These are phyloP conservation scores for Limnephilus auricula DNA, from an alignment of 2,888 invertebrate genomes.

Conservation along the genomic window DNA sequence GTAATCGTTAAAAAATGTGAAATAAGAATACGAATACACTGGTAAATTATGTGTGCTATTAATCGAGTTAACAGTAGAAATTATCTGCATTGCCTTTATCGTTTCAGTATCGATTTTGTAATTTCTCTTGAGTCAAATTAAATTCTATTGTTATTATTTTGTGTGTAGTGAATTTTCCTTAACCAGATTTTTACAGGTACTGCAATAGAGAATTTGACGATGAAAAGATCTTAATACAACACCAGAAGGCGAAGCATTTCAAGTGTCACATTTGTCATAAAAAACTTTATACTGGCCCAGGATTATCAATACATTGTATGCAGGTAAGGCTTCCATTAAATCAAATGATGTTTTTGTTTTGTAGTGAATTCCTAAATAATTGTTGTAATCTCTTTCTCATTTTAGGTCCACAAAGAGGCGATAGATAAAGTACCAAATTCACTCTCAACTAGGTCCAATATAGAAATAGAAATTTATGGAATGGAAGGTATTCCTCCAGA, in stretches of 20 bases:
- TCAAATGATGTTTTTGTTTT: not conserved
- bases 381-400: not conserved
- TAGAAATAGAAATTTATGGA: constrained; percentile 99
- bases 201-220: constrained; percentile 99
- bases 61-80: not conserved
- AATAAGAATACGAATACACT: not conserved
- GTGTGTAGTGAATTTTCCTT: constrained; percentile 73
- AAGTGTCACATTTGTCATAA: constrained; percentile 99
- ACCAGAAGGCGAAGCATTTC: constrained; percentile 99
- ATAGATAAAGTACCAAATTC: constrained; percentile 99
- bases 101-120: not conserved
- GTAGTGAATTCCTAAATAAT: not conserved
- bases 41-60: not conserved
- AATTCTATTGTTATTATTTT: not conserved
- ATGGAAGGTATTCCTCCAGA: constrained; percentile 99
- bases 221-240: constrained; percentile 99
- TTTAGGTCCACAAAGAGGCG: constrained; percentile 98
- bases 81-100: not conserved
- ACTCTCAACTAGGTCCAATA: constrained; percentile 97
- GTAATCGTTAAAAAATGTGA: not conserved
- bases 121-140: not conserved
- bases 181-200: constrained; percentile 87
- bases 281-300: constrained; percentile 98
- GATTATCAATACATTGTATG: constrained; percentile 99
- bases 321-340: constrained; percentile 81